Base-by-base conservation (phyloP, 2,888 invertebrate species). In the Stenichneumon culpator region DNA sequence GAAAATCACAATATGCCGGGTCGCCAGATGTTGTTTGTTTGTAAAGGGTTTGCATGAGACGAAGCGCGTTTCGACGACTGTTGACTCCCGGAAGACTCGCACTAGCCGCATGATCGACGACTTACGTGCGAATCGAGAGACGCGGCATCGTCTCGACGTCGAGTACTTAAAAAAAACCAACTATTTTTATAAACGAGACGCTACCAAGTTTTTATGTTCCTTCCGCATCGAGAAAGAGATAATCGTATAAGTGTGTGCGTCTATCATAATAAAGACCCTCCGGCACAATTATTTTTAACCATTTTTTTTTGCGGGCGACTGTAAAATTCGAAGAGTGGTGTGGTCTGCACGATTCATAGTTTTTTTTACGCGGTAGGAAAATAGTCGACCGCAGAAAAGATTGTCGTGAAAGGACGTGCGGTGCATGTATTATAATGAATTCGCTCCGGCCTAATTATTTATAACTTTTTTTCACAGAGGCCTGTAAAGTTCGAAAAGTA, bases 1-100 rank as follows among this genome's bases (percentile, higher is more conserved):
- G 25, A 57, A 22, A 22, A 57, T 57, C 57, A 11, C 25, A 57
- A 57, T 57, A 22, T 25, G 22, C 22, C 22, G 25, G 57, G 19
- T 25, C 57, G 25, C 57, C 11, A 57, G 57, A 57, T 57, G 57
- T 9, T 54, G 22, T 11, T 54, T 54, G 54, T 57, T 57, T 57
- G 19, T 22, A 57, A 22, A 11, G 57, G 57, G 22, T 57, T 25
- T 9, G 11, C 25, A 25, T 11, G 25, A 57, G 11, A 7, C 25
- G 22, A 57, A 25, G 22, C 22, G 3, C 22, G 22, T 44, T 22
- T 57, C 57, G 3, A 25, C 25, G 11, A 57, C 11, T 22, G 57
- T 57, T 25, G 25, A 57, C 19, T 57, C 22, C 57, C 57, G 57
- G 57, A 57, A 57, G 57, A 11, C 14, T 22, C 22, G 19, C 19